Percentiles rank a stretch among this genome's conserved stretches.
phyloP scores from a whole-genome alignment of 2,113 vertebrate genomes.

The Cygnus buccinator region DNA sequence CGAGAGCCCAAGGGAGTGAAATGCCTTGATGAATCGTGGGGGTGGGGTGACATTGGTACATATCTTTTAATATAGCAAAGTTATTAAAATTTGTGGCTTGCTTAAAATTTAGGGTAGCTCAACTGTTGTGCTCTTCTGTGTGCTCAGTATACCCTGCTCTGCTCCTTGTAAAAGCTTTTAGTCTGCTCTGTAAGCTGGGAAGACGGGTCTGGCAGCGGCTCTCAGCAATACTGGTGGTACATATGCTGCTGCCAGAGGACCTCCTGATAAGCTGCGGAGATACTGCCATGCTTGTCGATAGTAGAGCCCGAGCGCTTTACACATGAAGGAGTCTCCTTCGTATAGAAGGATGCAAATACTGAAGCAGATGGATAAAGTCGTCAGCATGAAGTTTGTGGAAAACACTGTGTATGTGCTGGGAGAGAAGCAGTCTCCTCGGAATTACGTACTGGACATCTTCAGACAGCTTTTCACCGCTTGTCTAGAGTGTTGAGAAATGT shows the following conservation, averaged over 20 bases:
- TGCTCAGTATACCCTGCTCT: background rate
- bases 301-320: background rate
- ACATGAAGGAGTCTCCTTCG: fast-evolving
- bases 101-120: slow-evolving; percentile 18
- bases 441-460: background rate
- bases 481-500: background rate
- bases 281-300: background rate
- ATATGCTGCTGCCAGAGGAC: background rate
- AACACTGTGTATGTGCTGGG: background rate
- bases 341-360: background rate
- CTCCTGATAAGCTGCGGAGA: background rate
- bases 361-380: background rate
- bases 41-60: slow-evolving; percentile 46
- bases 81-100: slow-evolving; percentile 31
- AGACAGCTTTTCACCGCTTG: background rate
- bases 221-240: background rate
- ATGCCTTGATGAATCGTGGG: slow-evolving; percentile 59
- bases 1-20: slow-evolving; percentile 67
- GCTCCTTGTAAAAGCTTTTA: background rate
- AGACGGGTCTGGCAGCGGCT: background rate
- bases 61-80: background rate
- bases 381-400: background rate
- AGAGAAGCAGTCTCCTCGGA: background rate
- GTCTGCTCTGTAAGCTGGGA: background rate
- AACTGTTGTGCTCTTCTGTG: background rate